phyloP scores from a whole-genome alignment of 2,888 invertebrate genomes.

The Standfussiana lucernea region DNA sequence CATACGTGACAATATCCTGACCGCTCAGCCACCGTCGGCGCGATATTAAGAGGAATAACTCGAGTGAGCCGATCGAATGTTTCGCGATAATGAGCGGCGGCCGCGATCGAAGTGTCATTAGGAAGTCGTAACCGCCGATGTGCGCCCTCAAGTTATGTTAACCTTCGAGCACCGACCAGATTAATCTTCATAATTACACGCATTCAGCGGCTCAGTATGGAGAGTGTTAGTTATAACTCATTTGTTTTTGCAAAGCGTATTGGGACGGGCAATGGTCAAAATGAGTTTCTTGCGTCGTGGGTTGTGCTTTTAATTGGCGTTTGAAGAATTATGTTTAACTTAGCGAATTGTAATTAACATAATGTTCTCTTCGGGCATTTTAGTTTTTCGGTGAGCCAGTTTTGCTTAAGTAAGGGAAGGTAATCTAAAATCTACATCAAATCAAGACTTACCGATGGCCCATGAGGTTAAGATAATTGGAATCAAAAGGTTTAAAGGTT shows the following conservation, averaged over 20 bases:
- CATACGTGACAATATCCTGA: conserved; percentile 90
- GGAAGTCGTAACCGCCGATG: conserved; percentile 89
- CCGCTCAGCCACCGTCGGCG: conserved; percentile 82
- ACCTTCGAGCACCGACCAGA: conserved; percentile 81
- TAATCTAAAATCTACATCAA: not conserved
- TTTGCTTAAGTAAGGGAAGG: not conserved
- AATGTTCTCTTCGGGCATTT: conserved; percentile 33
- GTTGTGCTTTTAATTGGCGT: conserved; percentile 39
- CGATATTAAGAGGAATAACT: conserved; percentile 90
- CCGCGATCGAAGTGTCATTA: conserved; percentile 90
- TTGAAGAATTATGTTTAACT: conserved; percentile 39
- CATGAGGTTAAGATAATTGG: not conserved
- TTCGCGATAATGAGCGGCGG: conserved; percentile 89
- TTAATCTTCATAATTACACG: conserved; percentile 86
- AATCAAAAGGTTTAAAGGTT: not conserved
- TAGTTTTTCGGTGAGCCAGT: conserved; percentile 23
- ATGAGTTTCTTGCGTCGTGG: conserved; percentile 53
- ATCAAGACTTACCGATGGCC: not conserved
- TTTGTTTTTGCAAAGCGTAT: conserved; percentile 67
- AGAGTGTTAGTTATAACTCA: conserved; percentile 74
- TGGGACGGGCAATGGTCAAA: conserved; percentile 59
- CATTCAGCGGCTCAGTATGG: conserved; percentile 72
- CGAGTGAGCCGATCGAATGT: conserved; percentile 87
- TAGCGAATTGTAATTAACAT: conserved; percentile 23
- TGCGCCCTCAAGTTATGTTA: conserved; percentile 87